Base-by-base conservation (phyloP, 2,888 invertebrate genomes). In the Drosophila peninsularis region DNA sequence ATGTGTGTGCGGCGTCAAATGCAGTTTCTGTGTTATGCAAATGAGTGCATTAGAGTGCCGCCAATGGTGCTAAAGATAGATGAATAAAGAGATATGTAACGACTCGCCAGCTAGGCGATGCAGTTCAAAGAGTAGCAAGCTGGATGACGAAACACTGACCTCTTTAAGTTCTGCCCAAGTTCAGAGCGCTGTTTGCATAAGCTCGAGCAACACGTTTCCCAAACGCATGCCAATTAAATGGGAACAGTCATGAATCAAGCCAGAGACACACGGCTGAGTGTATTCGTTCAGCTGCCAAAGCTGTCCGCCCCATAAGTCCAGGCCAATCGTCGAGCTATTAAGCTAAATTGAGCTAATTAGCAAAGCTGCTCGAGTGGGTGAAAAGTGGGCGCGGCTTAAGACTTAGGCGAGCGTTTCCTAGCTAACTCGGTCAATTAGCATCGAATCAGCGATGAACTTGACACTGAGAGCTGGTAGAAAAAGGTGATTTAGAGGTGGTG, bases 21-120 rank as follows among this genome's bases (percentile, higher is more conserved):
- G 86, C 82, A 70, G 58, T 80, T 80, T 62, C 62, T 64, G 70
- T 77, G 82, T 82, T 88, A 85, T 88, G 86, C 82, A 88, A 82
- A 82, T 82, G 60, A 79, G 58, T 67, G 74, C 82, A 84, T 84
- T 79, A 73, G 57, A 62, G 32, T 54, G 75, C 42, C 47, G 39
- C 57, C 57, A 68, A 69, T 45, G 63, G 49, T 61, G 69, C 69
- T 61, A 73, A 58, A 75, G 57, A 75, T 78, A 58, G 47, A 42
- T 24, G 71, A 17, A 45, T 42, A 55, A 11, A 57, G 2, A 42
- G 30, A 14, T 37, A 19, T 17, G 21, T 24, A 14, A 39, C 36
- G 24, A 30, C n/a, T 11, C 7, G 9, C 45, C 7, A 30, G 30
- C 11, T n/a, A 37, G 37, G 42, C 42, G 50, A 50, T 45, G 17